Conservation (phyloP, 2,113 vertebrate species). For the Porphyrio hochstetteri region DNA sequence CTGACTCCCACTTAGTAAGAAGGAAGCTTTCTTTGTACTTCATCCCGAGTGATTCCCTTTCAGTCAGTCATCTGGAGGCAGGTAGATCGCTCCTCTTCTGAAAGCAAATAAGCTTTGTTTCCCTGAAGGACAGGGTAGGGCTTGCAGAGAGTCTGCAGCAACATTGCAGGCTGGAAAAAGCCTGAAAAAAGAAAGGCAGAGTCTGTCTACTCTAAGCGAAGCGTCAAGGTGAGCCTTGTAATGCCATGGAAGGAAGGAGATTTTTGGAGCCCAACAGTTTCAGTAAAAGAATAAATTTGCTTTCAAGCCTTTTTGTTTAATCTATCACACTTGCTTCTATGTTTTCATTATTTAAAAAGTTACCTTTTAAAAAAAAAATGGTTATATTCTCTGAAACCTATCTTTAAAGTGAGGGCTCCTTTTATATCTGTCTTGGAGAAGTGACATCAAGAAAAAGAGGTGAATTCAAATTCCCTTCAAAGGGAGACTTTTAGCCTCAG, state of each 20-base stretch:
- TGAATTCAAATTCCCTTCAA: background rate
- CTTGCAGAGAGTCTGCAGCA: background rate
- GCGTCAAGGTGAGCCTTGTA: background rate
- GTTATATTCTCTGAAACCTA: background rate
- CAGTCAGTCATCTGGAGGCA: background rate
- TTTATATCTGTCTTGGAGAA: background rate
- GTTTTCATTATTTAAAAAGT: background rate
- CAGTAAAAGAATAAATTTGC: background rate
- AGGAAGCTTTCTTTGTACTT: background rate
- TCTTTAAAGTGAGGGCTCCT: background rate
- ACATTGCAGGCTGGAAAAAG: background rate
- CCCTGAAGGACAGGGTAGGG: background rate
- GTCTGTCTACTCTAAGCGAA: background rate
- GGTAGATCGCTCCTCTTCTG: background rate
- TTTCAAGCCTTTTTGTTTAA: background rate
- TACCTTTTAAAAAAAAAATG: background rate
- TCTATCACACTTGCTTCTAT: background rate
- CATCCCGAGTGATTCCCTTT: background rate
- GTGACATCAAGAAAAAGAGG: background rate
- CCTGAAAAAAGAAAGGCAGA: background rate
- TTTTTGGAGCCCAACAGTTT: background rate
- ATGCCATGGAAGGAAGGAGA: background rate
- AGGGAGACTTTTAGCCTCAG: background rate
- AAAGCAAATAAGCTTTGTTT: slow-evolving; percentile 20
- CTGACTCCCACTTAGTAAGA: background rate